Evolutionary conservation across 2,888 invertebrate genomes (phyloP).

Genomic region (Epistrophe eligans): DNA sequence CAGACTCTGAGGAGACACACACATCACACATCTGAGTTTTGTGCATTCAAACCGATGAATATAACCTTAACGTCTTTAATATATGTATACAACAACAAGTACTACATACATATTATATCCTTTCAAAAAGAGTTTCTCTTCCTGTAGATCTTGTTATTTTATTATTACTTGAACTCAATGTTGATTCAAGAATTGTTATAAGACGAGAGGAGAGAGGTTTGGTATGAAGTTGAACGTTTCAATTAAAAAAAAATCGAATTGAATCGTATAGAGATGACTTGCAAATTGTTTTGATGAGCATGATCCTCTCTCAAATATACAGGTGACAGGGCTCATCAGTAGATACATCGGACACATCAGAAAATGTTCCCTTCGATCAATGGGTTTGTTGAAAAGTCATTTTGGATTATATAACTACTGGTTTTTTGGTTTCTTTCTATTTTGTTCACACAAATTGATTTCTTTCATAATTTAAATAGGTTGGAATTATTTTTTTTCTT

Average conservation of each 20-base stretch:
- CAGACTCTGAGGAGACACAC: slow-evolving; percentile 58
- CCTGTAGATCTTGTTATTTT: slow-evolving; percentile 64
- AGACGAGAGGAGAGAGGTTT: background rate
- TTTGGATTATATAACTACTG: slow-evolving; percentile 70
- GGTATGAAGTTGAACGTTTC: slow-evolving; percentile 51
- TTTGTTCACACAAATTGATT: slow-evolving; percentile 19
- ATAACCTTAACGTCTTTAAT: slow-evolving; percentile 27
- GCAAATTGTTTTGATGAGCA: slow-evolving; percentile 61
- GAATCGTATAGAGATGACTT: slow-evolving; percentile 59
- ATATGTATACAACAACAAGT: background rate
- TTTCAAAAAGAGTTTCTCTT: slow-evolving; percentile 63
- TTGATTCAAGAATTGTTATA: slow-evolving; percentile 33
- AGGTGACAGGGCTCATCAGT: slow-evolving; percentile 48
- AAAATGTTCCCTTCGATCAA: slow-evolving; percentile 19
- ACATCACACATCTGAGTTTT: slow-evolving; percentile 17
- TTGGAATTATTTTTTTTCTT: background rate
- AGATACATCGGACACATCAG: background rate
- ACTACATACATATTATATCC: too few relatives aligned
- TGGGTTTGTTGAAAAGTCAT: slow-evolving; percentile 58
- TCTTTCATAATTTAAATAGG: background rate
- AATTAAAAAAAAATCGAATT: slow-evolving; percentile 38
- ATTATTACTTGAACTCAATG: slow-evolving; percentile 44
- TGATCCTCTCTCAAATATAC: slow-evolving; percentile 58
- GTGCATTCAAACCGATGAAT: slow-evolving; percentile 39
- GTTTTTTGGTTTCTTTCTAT: slow-evolving; percentile 47